Conservation (phyloP, 2,797 vertebrate species). For the Linurgus olivaceus region DNA sequence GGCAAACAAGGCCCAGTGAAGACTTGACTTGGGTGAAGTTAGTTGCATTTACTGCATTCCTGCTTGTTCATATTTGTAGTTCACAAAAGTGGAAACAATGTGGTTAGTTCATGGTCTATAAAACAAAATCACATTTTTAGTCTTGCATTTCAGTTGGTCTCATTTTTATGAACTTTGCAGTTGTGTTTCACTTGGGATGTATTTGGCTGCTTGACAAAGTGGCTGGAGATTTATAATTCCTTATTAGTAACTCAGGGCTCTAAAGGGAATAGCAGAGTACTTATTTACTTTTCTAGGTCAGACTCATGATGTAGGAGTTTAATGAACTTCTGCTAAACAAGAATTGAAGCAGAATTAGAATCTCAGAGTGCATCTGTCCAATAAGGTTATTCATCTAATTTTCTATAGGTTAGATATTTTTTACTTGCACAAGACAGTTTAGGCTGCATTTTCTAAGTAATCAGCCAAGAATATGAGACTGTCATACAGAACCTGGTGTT, state of each 20-base stretch:
- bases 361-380: conserved; percentile 20
- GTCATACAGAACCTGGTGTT: neutral
- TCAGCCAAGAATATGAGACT: conserved; percentile 8
- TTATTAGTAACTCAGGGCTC: conserved; percentile 61
- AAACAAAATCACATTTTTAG: conserved; percentile 49
- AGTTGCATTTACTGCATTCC: neutral
- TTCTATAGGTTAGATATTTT: conserved; percentile 25
- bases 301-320: conserved; percentile 57
- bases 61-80: neutral
- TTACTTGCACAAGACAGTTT: neutral
- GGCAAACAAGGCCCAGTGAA: neutral
- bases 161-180: conserved; percentile 56
- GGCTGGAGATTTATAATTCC: conserved; percentile 69
- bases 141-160: conserved; percentile 44
- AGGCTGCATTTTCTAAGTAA: neutral
- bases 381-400: conserved; percentile 33
- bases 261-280: conserved; percentile 50
- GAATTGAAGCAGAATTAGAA: conserved; percentile 57
- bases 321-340: conserved; percentile 67
- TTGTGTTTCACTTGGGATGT: conserved; percentile 52
- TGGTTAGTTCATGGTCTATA: conserved; percentile 46
- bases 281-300: conserved; percentile 68
- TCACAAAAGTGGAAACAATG: conserved; percentile 10
- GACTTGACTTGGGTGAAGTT: neutral
- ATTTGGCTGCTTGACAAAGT: conserved; percentile 61